Evolutionary conservation across 2,113 vertebrate species (phyloP).

Genomic region (Petrocephalus microphthalmus): DNA sequence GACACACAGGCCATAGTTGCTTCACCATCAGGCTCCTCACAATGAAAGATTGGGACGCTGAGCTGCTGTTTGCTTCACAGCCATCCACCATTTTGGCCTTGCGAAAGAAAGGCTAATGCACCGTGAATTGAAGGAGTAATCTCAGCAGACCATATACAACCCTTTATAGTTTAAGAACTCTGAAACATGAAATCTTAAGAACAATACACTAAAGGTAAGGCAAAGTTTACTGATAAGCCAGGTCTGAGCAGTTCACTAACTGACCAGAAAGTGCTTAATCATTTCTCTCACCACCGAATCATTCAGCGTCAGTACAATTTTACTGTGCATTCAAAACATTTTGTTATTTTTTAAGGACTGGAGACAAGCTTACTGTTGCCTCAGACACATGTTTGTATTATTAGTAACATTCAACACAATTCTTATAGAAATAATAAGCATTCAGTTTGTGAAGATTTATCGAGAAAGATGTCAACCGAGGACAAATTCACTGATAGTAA

Average conservation of each 20-base stretch:
- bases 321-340: conserved; percentile 32
- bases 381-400: conserved; percentile 19
- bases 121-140: conserved; percentile 41
- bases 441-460: conserved; percentile 31
- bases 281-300: conserved; percentile 48
- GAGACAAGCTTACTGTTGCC: conserved; percentile 26
- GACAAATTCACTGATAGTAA: conserved; percentile 32
- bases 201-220: conserved; percentile 56
- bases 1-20: conserved; percentile 31
- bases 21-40: conserved; percentile 29
- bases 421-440: conserved; percentile 35
- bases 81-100: conserved; percentile 37
- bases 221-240: conserved; percentile 55
- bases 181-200: conserved; percentile 47
- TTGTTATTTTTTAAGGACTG: conserved; percentile 28
- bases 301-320: conserved; percentile 52
- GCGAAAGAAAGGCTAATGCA: conserved; percentile 34
- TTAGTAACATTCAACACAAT: conserved; percentile 46
- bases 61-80: conserved; percentile 31
- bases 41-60: conserved; percentile 16
- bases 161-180: conserved; percentile 43
- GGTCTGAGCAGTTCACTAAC: conserved; percentile 46
- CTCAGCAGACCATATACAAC: conserved; percentile 39
- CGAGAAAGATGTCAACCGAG: conserved; percentile 53
- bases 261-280: conserved; percentile 52